A percentile compares a stretch with the other conserved stretches of the same genome.
phyloP scores from a whole-genome alignment of 2,888 invertebrate species.

The Allolobophora icterica region DNA sequence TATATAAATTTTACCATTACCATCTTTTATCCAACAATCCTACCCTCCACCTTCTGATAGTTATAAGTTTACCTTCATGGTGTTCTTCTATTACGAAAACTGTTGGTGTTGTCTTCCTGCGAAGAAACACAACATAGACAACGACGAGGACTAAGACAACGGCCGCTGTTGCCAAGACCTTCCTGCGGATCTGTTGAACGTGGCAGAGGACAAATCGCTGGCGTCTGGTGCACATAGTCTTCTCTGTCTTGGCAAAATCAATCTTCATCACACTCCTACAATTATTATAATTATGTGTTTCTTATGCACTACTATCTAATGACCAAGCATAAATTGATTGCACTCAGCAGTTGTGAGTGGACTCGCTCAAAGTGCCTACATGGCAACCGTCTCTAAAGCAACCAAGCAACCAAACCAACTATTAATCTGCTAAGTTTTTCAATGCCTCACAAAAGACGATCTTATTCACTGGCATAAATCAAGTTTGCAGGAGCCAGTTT shows the following conservation, averaged over 20 bases:
- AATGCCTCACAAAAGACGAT: no score
- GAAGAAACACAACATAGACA: neutral
- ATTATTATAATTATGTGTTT: no score
- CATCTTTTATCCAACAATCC: neutral
- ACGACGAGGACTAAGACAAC: neutral
- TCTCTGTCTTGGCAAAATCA: neutral
- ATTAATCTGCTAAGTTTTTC: no score
- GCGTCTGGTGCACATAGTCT: neutral
- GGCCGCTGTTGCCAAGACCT: neutral
- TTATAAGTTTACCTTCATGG: neutral
- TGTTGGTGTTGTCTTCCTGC: neutral
- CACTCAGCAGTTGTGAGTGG: no score
- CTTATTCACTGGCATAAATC: no score
- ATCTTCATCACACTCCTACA: neutral
- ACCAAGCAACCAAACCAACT: no score
- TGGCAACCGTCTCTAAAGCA: no score
- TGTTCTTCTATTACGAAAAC: constrained; percentile 7
- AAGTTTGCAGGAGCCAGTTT: no score
- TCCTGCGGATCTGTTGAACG: neutral
- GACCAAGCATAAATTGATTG: no score
- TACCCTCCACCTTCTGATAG: neutral
- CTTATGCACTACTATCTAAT: no score
- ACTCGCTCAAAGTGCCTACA: no score
- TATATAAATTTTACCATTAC: no score
- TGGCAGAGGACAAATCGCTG: neutral